phyloP scores from a whole-genome alignment of 2,888 invertebrate species.

The Meganola albula region DNA sequence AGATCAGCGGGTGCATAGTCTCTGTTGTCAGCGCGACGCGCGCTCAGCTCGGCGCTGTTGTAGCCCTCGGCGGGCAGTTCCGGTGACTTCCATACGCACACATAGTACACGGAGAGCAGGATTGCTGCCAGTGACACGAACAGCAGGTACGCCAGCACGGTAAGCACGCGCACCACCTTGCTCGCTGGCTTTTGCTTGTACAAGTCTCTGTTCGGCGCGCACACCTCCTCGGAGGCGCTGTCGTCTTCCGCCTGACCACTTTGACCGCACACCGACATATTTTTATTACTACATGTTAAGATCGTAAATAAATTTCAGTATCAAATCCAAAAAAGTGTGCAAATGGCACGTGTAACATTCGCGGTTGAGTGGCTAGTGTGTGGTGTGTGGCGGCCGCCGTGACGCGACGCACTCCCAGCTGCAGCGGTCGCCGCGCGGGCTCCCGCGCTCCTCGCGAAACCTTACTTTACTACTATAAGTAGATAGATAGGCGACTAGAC shows the following conservation, averaged over 20 bases:
- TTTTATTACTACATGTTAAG: slow-evolving; percentile 44
- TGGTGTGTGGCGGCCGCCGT: slow-evolving; percentile 23
- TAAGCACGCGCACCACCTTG: slow-evolving; percentile 80
- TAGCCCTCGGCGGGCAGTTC: slow-evolving; percentile 56
- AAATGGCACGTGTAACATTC: slow-evolving; percentile 46
- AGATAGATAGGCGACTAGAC: too few species aligned
- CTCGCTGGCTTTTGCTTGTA: slow-evolving; percentile 63
- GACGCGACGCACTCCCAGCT: slow-evolving; percentile 14
- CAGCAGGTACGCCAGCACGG: slow-evolving; percentile 87
- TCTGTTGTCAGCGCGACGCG: slow-evolving; percentile 27
- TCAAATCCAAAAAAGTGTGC: slow-evolving; percentile 33
- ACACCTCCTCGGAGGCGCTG: slow-evolving; percentile 27
- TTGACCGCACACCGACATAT: slow-evolving; percentile 61
- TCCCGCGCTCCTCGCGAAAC: slow-evolving; percentile 25
- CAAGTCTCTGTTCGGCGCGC: slow-evolving; percentile 35
- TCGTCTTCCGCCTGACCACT: slow-evolving; percentile 39
- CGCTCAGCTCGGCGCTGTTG: slow-evolving; percentile 30
- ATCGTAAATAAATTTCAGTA: too few species aligned
- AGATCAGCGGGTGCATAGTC: slow-evolving; percentile 3
- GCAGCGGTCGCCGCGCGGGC: slow-evolving; percentile 25
- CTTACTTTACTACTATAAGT: too few species aligned
- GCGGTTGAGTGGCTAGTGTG: slow-evolving; percentile 47
- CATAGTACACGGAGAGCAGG: slow-evolving; percentile 87
- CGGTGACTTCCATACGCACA: slow-evolving; percentile 87
- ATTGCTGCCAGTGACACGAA: slow-evolving; percentile 93